phyloP scores from a whole-genome alignment of 2,888 invertebrate species.

The Euclidia mi region DNA sequence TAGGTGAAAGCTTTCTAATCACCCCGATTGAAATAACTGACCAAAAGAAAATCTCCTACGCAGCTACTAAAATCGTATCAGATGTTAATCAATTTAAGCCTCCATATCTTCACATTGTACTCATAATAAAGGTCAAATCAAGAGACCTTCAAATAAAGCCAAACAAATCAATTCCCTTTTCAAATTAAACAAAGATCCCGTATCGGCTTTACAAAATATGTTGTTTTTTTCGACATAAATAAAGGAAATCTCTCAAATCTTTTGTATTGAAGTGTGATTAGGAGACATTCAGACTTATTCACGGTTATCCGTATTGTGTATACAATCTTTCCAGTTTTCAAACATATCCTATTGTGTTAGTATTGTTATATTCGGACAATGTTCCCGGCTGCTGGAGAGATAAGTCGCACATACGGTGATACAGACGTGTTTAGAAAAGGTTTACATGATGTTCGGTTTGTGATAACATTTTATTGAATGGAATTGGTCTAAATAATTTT shows the following conservation, averaged over 20 bases:
- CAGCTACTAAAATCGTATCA: no score
- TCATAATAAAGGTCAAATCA: background rate
- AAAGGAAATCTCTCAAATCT: conserved; percentile 3
- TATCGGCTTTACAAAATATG: background rate
- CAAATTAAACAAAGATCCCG: background rate
- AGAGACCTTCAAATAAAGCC: background rate
- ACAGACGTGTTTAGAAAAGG: conserved; percentile 44
- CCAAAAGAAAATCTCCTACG: no score
- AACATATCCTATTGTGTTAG: conserved; percentile 42
- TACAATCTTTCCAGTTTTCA: conserved; percentile 29
- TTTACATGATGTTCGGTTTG: no score
- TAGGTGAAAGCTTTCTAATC: no score
- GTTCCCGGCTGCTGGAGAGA: conserved; percentile 63
- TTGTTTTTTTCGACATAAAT: background rate
- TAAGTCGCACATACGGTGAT: conserved; percentile 62
- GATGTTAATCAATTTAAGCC: no score
- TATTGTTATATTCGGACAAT: conserved; percentile 54
- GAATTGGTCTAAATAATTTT: no score
- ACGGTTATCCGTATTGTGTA: conserved; percentile 25
- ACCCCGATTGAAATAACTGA: no score
- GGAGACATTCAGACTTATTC: conserved; percentile 25
- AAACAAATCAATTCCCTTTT: background rate
- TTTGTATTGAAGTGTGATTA: conserved; percentile 39
- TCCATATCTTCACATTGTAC: no score
- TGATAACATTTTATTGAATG: no score